Evolutionary conservation across 2,888 invertebrate species (phyloP).

Genomic region (Trissonchulus latispiculum): DNA sequence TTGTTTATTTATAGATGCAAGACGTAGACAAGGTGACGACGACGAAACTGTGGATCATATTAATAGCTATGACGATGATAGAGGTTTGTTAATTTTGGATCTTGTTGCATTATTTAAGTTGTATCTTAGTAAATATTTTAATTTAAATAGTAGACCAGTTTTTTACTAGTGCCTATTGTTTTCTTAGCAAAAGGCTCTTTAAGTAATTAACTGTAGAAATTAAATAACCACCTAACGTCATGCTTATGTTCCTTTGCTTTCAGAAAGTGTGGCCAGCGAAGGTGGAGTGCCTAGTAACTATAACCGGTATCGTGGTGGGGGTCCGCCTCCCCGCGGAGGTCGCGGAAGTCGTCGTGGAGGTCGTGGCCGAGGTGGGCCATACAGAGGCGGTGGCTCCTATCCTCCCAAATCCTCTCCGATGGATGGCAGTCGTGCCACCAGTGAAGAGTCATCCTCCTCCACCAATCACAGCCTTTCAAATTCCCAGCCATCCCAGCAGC

Average conservation of each 20-base stretch:
- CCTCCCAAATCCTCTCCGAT: not conserved
- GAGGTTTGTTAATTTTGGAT: not conserved
- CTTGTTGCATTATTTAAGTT: too few species aligned
- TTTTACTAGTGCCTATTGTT: too few species aligned
- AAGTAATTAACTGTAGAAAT: too few species aligned
- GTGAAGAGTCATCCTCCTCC: not conserved
- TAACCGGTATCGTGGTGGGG: not conserved
- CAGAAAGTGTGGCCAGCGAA: not conserved
- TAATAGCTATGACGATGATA: not conserved
- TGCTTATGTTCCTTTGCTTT: not conserved
- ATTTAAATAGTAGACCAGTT: too few species aligned
- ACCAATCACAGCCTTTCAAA: too few species aligned
- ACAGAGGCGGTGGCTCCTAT: not conserved
- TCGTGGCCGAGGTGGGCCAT: slow-evolving; percentile 29
- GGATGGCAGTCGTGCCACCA: not conserved
- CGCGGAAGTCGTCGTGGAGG: slow-evolving; percentile 35
- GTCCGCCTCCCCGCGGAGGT: not conserved
- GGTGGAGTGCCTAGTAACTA: not conserved
- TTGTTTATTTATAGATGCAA: not conserved
- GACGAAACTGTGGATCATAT: slow-evolving; percentile 19
- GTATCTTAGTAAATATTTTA: too few species aligned
- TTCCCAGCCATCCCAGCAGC: too few species aligned
- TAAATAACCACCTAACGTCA: too few species aligned
- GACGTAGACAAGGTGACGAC: slow-evolving; percentile 17
- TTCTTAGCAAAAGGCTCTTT: too few species aligned